Conservation (phyloP, 30 jellyfish, hydroid and myxozoan genomes). For the Hydractinia echinata region DNA sequence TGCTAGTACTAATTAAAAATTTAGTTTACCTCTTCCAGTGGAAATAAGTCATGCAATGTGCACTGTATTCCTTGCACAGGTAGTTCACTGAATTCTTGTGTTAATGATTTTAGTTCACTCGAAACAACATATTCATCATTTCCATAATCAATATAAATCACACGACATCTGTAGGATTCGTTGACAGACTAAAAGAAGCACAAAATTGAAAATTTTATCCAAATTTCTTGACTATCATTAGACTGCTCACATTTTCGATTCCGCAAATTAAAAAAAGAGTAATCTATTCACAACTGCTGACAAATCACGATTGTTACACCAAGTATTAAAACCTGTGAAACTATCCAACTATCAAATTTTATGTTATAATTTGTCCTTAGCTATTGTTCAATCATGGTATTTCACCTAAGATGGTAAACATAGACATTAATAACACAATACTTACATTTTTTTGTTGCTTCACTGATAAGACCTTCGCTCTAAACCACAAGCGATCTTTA, state of each 20-base stretch:
- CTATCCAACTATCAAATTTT: too few species aligned
- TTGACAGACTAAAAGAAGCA: not conserved
- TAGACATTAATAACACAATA: not conserved
- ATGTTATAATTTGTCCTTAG: too few species aligned
- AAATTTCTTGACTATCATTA: too few species aligned
- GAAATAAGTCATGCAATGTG: conserved; percentile 12
- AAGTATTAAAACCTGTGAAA: too few species aligned
- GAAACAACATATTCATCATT: conserved; percentile 63
- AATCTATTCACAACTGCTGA: too few species aligned
- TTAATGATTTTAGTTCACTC: conserved; percentile 35
- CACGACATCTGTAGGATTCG: conserved; percentile 46
- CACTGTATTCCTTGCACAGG: conserved; percentile 90
- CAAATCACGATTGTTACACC: too few species aligned
- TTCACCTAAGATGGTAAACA: too few species aligned
- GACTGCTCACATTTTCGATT: too few species aligned
- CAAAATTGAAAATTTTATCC: not conserved
- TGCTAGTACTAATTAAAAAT: too few species aligned
- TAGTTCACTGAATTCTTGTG: conserved; percentile 41
- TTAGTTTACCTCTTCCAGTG: not conserved
- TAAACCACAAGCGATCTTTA: conserved; percentile 55
- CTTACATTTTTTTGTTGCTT: conserved; percentile 31
- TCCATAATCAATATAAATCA: conserved; percentile 75
- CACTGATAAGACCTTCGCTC: conserved; percentile 45
- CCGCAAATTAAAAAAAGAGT: too few species aligned
- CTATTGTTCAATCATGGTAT: too few species aligned